A percentile compares a stretch with the other conserved stretches of the same genome.
phyloP scores from a whole-genome alignment of 1,140 invertebrate species.

The Drosophila nigromelanica region DNA sequence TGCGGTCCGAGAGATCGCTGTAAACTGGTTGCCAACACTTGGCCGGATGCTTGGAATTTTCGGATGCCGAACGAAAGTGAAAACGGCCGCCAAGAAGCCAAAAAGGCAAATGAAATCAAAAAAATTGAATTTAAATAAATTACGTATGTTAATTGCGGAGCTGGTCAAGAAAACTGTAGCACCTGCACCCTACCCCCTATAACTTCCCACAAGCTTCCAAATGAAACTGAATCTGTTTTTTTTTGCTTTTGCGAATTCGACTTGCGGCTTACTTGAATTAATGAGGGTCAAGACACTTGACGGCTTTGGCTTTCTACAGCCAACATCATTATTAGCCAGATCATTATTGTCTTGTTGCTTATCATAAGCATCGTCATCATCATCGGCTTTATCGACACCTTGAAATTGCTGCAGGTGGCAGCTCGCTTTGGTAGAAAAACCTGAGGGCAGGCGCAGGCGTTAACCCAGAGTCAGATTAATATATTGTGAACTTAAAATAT shows the following conservation, averaged over 20 bases:
- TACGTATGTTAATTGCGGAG: constrained; percentile 75
- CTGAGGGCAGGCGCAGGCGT: constrained; percentile 12
- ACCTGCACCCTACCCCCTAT: neutral
- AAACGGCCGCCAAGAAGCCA: constrained; percentile 69
- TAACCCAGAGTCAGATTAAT: neutral
- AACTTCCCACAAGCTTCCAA: constrained; percentile 14
- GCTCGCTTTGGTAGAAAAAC: neutral
- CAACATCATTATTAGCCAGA: constrained; percentile 25
- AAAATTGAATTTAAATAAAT: constrained; percentile 81
- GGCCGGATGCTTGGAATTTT: constrained; percentile 64
- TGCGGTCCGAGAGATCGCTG: constrained; percentile 24
- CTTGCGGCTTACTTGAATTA: constrained; percentile 70
- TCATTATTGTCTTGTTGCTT: constrained; percentile 1
- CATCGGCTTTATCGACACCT: constrained; percentile 43
- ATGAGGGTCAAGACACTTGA: constrained; percentile 80
- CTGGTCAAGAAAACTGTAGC: constrained; percentile 11
- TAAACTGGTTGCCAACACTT: constrained; percentile 42
- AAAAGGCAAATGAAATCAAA: constrained; percentile 53
- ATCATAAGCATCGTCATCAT: neutral
- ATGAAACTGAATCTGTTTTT: constrained; percentile 47
- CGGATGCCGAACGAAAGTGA: constrained; percentile 79
- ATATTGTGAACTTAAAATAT: neutral
- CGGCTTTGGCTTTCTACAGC: constrained; percentile 54
- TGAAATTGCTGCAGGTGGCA: constrained; percentile 43
- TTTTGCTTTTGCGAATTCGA: constrained; percentile 47